Evolutionary conservation across 1,140 invertebrate species (phyloP).

Genomic region (Tetragnatha versicolor): DNA sequence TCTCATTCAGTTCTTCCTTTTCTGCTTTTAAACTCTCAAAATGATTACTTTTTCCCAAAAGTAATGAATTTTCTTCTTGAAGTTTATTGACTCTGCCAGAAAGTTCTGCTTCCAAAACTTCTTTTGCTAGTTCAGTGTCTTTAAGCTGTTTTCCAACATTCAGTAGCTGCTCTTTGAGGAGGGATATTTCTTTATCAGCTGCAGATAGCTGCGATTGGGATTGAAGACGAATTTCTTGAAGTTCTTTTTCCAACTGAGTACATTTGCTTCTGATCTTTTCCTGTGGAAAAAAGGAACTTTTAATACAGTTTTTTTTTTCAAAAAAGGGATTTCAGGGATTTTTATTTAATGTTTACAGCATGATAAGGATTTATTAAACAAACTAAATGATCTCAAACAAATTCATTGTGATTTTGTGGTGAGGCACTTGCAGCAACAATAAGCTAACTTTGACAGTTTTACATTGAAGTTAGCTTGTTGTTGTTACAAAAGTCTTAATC

Average conservation of each 20-base stretch:
- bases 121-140: not conserved
- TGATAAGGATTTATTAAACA: no score
- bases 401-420: no score
- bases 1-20: slow-evolving; percentile 62
- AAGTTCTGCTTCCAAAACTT: slow-evolving; percentile 22
- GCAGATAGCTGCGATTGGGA: slow-evolving; percentile 63
- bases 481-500: no score
- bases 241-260: slow-evolving; percentile 59
- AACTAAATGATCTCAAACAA: no score
- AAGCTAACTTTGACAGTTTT: no score
- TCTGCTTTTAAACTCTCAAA: slow-evolving; percentile 68
- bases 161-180: slow-evolving; percentile 58
- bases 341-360: not conserved
- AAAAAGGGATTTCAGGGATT: not conserved
- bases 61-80: slow-evolving; percentile 59
- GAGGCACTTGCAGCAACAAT: no score
- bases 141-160: slow-evolving; percentile 43
- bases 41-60: slow-evolving; percentile 55
- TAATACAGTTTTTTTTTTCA: no score
- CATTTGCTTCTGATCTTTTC: slow-evolving; percentile 21
- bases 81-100: slow-evolving; percentile 47
- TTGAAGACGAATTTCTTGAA: slow-evolving; percentile 59
- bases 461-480: no score
- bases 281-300: slow-evolving; percentile 28
- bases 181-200: slow-evolving; percentile 64